Percentiles rank a stretch among this genome's conserved stretches.
Evolutionary conservation across 1,140 invertebrate genomes (phyloP).

Genomic region (Tribolium castaneum): DNA sequence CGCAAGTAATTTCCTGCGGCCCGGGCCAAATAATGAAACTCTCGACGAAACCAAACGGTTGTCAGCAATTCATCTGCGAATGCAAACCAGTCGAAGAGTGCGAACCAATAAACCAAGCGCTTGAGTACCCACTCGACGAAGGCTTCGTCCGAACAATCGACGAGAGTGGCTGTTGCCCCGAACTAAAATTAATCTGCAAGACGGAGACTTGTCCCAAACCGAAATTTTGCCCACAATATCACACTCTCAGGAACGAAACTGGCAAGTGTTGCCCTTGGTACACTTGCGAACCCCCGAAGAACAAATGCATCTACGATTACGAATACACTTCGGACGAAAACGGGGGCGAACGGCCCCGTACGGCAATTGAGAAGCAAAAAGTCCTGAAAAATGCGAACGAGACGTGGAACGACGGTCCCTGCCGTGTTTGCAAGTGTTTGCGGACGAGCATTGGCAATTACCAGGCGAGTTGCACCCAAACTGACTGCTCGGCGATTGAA

Average conservation of each 20-base stretch:
- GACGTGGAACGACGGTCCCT: constrained; percentile 77
- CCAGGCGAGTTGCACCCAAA: constrained; percentile 58
- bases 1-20: constrained; percentile 75
- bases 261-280: constrained; percentile 75
- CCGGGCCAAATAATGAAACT: constrained; percentile 76
- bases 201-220: constrained; percentile 71
- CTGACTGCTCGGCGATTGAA: constrained; percentile 59
- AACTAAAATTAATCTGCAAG: constrained; percentile 70
- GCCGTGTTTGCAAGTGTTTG: constrained; percentile 72
- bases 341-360: constrained; percentile 67
- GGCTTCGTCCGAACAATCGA: constrained; percentile 64
- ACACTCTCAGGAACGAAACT: constrained; percentile 65
- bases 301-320: constrained; percentile 75
- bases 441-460: constrained; percentile 47
- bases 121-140: constrained; percentile 65
- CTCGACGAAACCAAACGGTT: constrained; percentile 70
- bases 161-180: constrained; percentile 75
- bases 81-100: constrained; percentile 79
- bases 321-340: constrained; percentile 67
- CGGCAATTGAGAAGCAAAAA: constrained; percentile 58
- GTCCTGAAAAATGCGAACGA: constrained; percentile 68
- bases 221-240: constrained; percentile 70
- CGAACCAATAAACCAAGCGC: constrained; percentile 64
- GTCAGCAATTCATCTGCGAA: constrained; percentile 77
- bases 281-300: constrained; percentile 74